phyloP scores from a whole-genome alignment of 1,140 invertebrate species.

The Drosophila paulistorum region DNA sequence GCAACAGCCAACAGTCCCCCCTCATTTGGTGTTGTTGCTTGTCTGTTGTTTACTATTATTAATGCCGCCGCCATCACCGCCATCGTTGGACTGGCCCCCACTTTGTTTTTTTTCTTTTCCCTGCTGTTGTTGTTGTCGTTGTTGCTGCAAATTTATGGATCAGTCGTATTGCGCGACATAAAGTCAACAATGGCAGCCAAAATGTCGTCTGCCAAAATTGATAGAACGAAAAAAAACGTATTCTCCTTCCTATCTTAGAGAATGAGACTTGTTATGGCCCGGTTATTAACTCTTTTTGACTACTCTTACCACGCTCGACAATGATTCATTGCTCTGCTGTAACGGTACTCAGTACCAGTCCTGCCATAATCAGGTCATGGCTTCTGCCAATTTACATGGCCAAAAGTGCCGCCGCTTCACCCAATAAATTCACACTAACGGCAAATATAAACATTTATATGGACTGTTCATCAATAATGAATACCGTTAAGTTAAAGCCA shows the following conservation, averaged over 20 bases:
- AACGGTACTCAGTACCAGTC: slow-evolving; percentile 53
- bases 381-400: slow-evolving; percentile 40
- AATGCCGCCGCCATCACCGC: slow-evolving; percentile 57
- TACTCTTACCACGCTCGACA: background rate
- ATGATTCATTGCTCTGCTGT: background rate
- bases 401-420: slow-evolving; percentile 34
- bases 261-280: too few species aligned
- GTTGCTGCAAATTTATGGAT: slow-evolving; percentile 71
- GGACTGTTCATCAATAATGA: slow-evolving; percentile 69
- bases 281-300: too few species aligned
- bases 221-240: slow-evolving; percentile 50
- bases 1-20: slow-evolving; percentile 57
- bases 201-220: slow-evolving; percentile 58
- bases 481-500: slow-evolving; percentile 59
- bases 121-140: slow-evolving; percentile 19
- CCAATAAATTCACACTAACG: slow-evolving; percentile 76
- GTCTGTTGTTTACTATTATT: slow-evolving; percentile 75
- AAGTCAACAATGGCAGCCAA: slow-evolving; percentile 40
- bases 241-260: background rate
- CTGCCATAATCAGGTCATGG: slow-evolving; percentile 77
- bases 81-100: slow-evolving; percentile 26
- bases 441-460: slow-evolving; percentile 45
- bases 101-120: background rate
- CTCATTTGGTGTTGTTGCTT: slow-evolving; percentile 71
- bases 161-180: slow-evolving; percentile 50